Conservation (phyloP, 2,113 vertebrate genomes). For the Stictonetta naevosa region DNA sequence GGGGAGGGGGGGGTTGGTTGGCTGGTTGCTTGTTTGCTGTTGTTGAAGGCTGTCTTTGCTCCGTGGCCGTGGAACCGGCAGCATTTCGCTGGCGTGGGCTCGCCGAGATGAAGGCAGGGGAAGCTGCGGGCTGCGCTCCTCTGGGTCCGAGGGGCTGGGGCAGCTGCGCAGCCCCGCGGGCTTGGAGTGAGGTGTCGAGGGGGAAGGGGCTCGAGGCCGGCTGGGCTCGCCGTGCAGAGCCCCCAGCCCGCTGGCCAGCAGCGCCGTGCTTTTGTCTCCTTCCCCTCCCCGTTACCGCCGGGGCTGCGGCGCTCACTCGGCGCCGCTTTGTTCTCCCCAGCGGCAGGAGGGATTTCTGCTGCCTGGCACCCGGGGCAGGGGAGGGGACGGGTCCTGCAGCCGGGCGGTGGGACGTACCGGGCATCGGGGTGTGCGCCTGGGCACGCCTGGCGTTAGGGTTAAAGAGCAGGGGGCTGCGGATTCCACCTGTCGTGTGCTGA, state of each 20-base stretch:
- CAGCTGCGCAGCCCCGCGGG: background rate
- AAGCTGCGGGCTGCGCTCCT: too few species aligned
- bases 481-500: too few species aligned
- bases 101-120: background rate
- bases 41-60: background rate
- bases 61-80: background rate
- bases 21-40: too few species aligned
- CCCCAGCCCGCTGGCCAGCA: rapidly evolving
- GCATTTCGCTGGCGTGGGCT: background rate
- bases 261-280: background rate
- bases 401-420: too few species aligned
- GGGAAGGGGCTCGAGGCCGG: background rate
- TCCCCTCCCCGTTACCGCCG: background rate
- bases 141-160: background rate
- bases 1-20: rapidly evolving
- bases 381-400: too few species aligned
- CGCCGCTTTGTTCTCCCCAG: rapidly evolving
- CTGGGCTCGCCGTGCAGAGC: background rate
- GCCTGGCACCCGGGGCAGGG: background rate
- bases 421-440: too few species aligned
- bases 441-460: rapidly evolving
- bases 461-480: background rate
- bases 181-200: background rate
- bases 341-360: rapidly evolving
- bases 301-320: background rate